Percentiles rank a stretch among this genome's conserved stretches.
Conservation (phyloP, 2,888 invertebrate genomes). For the Cerastis rubricosa region DNA sequence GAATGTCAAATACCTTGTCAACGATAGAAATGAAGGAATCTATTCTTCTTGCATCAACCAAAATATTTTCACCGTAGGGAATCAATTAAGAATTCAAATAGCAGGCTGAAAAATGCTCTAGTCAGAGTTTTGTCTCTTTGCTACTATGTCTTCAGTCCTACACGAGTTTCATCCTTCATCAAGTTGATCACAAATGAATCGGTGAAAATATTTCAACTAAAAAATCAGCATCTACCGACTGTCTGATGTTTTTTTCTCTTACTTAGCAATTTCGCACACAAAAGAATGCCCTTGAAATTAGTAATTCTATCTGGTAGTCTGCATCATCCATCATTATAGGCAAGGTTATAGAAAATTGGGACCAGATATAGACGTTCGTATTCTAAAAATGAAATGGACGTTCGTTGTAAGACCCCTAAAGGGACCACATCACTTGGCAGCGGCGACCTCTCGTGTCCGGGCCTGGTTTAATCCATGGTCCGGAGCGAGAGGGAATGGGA, state of each 20-base stretch:
- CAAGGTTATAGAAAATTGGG: neutral
- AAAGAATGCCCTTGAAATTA: neutral
- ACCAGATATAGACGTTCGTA: neutral
- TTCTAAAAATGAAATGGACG: neutral
- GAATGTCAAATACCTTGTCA: neutral
- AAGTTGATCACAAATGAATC: too few species aligned
- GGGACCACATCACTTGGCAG: neutral
- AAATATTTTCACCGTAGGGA: neutral
- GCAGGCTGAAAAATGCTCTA: too few species aligned
- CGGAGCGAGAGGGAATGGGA: too few species aligned
- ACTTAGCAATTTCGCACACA: too few species aligned
- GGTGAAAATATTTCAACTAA: too few species aligned
- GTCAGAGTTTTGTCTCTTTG: too few species aligned
- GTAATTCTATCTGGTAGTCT: neutral
- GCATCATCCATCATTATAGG: neutral
- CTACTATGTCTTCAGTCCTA: neutral
- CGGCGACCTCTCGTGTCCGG: too few species aligned
- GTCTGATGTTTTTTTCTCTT: too few species aligned
- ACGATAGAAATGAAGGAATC: neutral
- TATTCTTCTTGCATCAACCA: neutral
- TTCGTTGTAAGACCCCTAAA: conserved; percentile 1
- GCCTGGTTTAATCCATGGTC: too few species aligned
- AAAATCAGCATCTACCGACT: too few species aligned
- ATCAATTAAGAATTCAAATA: too few species aligned
- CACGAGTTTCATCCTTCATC: too few species aligned